Evolutionary conservation across 1,140 invertebrate genomes (phyloP), one percentile per base, ranked within the genome.

Genomic region (Chelonus insularis): DNA sequence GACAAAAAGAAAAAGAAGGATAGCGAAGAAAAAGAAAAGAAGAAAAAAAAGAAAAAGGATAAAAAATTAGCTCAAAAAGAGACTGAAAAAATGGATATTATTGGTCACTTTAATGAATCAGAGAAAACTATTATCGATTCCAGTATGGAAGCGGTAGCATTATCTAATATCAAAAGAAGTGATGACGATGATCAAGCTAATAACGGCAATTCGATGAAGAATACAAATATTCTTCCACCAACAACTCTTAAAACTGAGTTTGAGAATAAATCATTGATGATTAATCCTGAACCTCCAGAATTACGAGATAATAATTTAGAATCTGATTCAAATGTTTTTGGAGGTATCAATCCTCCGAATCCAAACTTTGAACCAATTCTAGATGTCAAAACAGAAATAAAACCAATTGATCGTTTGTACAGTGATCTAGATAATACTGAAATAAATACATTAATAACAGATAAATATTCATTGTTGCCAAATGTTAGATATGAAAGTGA

Each of bases 1-100:
- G 82, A 83, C 63, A 81, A 84, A 64, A 83, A 83, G 55, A 78
- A 79, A 65, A 83, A 85, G 34, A 82, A 81, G 39, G 77, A 83
- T 29, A 72, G 70, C 9, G 72, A 72, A 39, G 81, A 85, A n/a
- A 79, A 82, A 39, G 77, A 84, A 66, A 83, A 80, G 70, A 81
- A 82, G 72, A 82, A 81, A 67, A 82, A 84, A 68, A 78, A 74
- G 71, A 77, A 81, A 4, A 82, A 82, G 47, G 81, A 85, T 25
- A 81, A 81, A 57, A 75, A 79, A 58, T 68, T 71, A 14, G 65
- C 75, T 5, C 69, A 73, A 25, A 60, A 65, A 52, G 41, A 41
- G 25, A 41, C 65, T 69, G 7, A 64, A 57, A 11, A 69, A 68
- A 39, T 58, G 8, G 57, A 70, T 57, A 56, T 67, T 51, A n/a